phyloP scores from a whole-genome alignment of 2,888 invertebrate genomes.

The Amphipoea lucens region DNA sequence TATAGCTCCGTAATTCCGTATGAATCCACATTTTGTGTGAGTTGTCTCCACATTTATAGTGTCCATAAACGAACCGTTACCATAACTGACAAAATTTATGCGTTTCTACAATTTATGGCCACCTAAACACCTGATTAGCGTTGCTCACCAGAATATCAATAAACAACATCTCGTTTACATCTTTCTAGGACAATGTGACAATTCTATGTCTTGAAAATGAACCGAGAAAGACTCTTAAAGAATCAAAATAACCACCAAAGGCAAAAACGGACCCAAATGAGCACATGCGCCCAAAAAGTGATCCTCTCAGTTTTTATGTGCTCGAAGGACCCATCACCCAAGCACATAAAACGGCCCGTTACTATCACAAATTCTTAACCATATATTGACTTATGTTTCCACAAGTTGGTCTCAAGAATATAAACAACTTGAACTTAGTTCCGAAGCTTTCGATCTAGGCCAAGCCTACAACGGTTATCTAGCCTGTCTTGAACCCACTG shows the following conservation, averaged over 20 bases:
- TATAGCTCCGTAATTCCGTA: too few relatives aligned
- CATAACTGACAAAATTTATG: slow-evolving; percentile 39
- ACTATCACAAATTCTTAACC: slow-evolving; percentile 1
- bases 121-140: slow-evolving; percentile 53
- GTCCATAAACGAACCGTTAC: slow-evolving; percentile 51
- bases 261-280: not conserved
- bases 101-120: slow-evolving; percentile 38
- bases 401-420: slow-evolving; percentile 33
- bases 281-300: not conserved
- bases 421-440: slow-evolving; percentile 32
- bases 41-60: slow-evolving; percentile 5
- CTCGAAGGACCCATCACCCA: slow-evolving; percentile 4
- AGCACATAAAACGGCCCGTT: slow-evolving; percentile 4
- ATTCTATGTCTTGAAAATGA: slow-evolving; percentile 16
- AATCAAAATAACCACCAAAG: not conserved
- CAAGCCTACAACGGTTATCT: slow-evolving; percentile 55
- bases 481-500: slow-evolving; percentile 40
- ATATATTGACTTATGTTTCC: slow-evolving; percentile 32
- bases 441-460: slow-evolving; percentile 49
- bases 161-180: slow-evolving; percentile 23
- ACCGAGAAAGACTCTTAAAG: not conserved
- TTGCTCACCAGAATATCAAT: slow-evolving; percentile 43
- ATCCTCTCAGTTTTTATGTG: not conserved
- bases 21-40: slow-evolving; percentile 7
- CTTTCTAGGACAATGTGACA: slow-evolving; percentile 40